Percentiles rank a stretch among this genome's conserved stretches.
phyloP scores from a whole-genome alignment of 2,797 vertebrate genomes.

The Lerista edwardsae region DNA sequence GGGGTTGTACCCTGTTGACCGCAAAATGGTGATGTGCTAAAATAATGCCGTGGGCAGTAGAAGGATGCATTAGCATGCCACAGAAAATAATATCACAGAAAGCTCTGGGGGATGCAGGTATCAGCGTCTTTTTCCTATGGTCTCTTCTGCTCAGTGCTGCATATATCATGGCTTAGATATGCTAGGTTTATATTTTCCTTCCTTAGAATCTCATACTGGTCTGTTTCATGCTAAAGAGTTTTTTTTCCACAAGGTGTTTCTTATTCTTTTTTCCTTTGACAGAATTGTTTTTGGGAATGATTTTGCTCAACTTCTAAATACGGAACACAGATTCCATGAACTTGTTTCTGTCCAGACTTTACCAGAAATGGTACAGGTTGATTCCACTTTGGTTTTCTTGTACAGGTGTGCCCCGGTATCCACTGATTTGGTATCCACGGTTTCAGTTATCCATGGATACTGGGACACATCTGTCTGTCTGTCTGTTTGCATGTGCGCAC shows the following conservation, averaged over 20 bases:
- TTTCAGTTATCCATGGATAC: too few species aligned
- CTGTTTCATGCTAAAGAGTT: slow-evolving; percentile 17
- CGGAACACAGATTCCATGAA: too few species aligned
- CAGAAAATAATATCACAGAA: slow-evolving; percentile 32
- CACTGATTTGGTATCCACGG: too few species aligned
- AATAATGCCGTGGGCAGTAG: slow-evolving; percentile 14
- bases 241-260: background rate
- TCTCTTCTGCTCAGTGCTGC: slow-evolving; percentile 48
- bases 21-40: background rate
- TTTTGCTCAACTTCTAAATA: background rate
- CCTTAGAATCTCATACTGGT: slow-evolving; percentile 17
- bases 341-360: background rate
- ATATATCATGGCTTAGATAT: slow-evolving; percentile 56
- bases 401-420: too few species aligned
- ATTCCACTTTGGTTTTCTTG: too few species aligned
- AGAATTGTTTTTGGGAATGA: background rate
- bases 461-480: too few species aligned
- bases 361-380: background rate
- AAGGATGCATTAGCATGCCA: slow-evolving; percentile 14
- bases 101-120: slow-evolving; percentile 26
- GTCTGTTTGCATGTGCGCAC: too few species aligned
- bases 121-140: slow-evolving; percentile 43
- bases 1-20: background rate
- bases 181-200: slow-evolving; percentile 35
- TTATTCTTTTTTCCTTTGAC: background rate